Conservation (phyloP, 2,113 vertebrate species). For the Plecotus auritus region DNA sequence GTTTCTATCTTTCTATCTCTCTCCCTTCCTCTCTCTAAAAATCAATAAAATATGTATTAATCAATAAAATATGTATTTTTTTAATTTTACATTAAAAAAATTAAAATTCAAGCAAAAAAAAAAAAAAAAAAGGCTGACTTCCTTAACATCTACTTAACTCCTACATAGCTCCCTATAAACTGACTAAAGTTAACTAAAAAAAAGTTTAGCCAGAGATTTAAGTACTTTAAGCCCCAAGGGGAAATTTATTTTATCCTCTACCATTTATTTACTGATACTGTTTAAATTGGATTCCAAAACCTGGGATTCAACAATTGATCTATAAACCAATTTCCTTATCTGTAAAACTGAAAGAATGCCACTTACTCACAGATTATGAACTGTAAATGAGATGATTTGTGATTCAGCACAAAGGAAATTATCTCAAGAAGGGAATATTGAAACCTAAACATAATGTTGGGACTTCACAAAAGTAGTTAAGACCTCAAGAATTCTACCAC, state of each 20-base stretch:
- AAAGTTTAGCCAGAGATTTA: not conserved
- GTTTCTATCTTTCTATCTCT: no score
- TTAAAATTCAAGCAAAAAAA: not conserved
- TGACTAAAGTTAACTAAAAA: not conserved
- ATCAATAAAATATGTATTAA: no score
- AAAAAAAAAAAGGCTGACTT: not conserved
- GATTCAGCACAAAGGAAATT: not conserved
- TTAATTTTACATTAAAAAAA: no score
- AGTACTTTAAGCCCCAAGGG: not conserved
- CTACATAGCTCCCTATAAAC: not conserved
- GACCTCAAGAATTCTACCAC: not conserved
- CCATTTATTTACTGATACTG: not conserved
- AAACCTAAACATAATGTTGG: not conserved
- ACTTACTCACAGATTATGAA: not conserved
- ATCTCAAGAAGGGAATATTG: not conserved
- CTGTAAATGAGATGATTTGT: not conserved
- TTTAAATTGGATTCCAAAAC: constrained; percentile 33
- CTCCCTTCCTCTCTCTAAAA: no score
- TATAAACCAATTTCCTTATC: constrained; percentile 23
- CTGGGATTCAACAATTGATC: not conserved
- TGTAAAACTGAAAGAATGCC: not conserved
- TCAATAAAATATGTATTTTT: no score
- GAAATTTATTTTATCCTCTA: not conserved
- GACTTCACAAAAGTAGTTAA: not conserved
- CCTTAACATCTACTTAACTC: not conserved